These are phyloP conservation scores for Drosophila repleta DNA, from an alignment of 1,140 invertebrate genomes.

Conservation along the genomic window DNA sequence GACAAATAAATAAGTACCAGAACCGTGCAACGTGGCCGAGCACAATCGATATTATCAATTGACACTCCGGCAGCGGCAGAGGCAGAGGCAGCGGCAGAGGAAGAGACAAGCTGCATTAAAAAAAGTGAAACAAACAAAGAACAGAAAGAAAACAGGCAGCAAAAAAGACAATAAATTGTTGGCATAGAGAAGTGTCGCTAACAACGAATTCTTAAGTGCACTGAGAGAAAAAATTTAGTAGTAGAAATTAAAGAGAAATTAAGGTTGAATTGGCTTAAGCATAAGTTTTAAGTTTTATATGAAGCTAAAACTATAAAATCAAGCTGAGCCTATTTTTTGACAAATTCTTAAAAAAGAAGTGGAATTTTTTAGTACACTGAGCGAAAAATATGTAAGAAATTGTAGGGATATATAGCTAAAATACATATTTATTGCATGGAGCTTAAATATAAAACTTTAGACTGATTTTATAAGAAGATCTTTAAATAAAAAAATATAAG, in stretches of 20 bases:
- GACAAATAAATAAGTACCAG: not conserved
- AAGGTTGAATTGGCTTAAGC: no score
- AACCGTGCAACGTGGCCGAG: conserved; percentile 16
- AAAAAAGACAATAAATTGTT: conserved; percentile 37
- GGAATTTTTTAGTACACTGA: conserved; percentile 9
- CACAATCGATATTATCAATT: conserved; percentile 45
- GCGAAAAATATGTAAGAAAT: not conserved
- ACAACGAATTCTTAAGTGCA: not conserved
- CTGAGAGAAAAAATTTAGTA: conserved; percentile 20
- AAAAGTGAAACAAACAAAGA: conserved; percentile 12
- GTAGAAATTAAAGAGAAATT: no score
- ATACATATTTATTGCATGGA: no score
- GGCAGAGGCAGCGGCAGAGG: no score
- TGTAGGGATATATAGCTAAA: no score
- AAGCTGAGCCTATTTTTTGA: no score
- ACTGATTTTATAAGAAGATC: no score
- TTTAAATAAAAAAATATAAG: no score
- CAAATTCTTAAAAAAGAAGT: no score
- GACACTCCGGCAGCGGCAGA: conserved; percentile 6
- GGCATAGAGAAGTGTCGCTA: conserved; percentile 13
- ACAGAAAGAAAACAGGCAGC: conserved; percentile 3
- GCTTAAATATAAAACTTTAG: no score
- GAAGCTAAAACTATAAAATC: no score
- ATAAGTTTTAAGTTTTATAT: no score
- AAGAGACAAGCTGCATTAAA: conserved; percentile 13